Evolutionary conservation across 2,888 invertebrate genomes (phyloP).

Genomic region (Leistus spinibarbis): DNA sequence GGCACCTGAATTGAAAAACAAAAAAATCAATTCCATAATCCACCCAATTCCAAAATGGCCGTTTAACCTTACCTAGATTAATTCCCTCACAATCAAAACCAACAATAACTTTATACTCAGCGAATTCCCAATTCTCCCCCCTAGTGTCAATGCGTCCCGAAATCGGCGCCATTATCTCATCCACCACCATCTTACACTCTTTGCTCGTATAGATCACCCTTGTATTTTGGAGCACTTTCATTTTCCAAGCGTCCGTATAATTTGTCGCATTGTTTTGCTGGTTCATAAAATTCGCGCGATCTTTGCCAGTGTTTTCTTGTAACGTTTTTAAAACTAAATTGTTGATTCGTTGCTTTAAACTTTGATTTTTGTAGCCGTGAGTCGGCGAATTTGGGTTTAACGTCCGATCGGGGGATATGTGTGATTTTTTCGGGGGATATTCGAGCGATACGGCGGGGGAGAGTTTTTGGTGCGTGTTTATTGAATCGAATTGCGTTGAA

Average conservation of each 20-base stretch:
- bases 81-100: constrained; percentile 94
- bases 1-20: constrained; percentile 49
- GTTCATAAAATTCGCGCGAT: constrained; percentile 57
- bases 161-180: constrained; percentile 65
- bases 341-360: constrained; percentile 86
- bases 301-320: constrained; percentile 80
- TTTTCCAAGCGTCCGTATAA: constrained; percentile 75
- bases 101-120: constrained; percentile 64
- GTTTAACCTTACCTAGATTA: constrained; percentile 70
- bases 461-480: constrained; percentile 53
- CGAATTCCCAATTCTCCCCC: constrained; percentile 51
- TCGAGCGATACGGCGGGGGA: constrained; percentile 52
- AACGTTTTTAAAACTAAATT: constrained; percentile 86
- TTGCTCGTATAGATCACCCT: constrained; percentile 79
- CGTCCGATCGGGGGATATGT: constrained; percentile 28
- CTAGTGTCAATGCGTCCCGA: neutral
- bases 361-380: constrained; percentile 69
- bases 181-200: constrained; percentile 78
- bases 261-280: constrained; percentile 45
- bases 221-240: constrained; percentile 80
- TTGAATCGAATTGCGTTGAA: constrained; percentile 21
- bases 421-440: constrained; percentile 27
- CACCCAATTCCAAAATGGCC: neutral
- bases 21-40: neutral
- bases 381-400: constrained; percentile 39